Conservation (phyloP, 2,888 invertebrate genomes). For the Drosophila aldrichi region DNA sequence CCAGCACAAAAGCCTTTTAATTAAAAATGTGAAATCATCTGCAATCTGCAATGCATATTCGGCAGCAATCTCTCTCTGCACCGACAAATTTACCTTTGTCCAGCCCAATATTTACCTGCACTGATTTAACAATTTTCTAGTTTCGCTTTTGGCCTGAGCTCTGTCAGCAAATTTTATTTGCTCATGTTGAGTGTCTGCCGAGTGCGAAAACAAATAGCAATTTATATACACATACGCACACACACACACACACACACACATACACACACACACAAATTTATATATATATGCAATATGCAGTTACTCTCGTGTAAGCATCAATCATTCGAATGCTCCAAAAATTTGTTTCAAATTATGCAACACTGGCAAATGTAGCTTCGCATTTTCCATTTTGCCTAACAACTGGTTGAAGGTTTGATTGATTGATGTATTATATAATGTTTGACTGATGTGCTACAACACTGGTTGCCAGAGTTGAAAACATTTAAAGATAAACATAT, state of each 20-base stretch:
- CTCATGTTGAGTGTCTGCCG: slow-evolving; percentile 47
- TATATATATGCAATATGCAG: slow-evolving; percentile 11
- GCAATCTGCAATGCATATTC: slow-evolving; percentile 22
- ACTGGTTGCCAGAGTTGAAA: background rate
- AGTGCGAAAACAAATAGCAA: slow-evolving; percentile 72
- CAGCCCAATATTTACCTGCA: slow-evolving; percentile 68
- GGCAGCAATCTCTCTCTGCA: slow-evolving; percentile 32
- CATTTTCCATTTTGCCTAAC: slow-evolving; percentile 24
- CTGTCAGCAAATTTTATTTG: slow-evolving; percentile 64
- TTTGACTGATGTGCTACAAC: background rate
- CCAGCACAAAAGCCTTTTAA: slow-evolving; percentile 57
- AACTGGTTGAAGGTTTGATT: slow-evolving; percentile 4
- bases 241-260: background rate
- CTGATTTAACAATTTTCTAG: slow-evolving; percentile 72
- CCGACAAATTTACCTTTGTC: slow-evolving; percentile 33
- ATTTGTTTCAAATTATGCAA: slow-evolving; percentile 16
- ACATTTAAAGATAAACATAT: background rate
- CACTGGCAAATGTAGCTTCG: slow-evolving; percentile 17
- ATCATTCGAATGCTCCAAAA: slow-evolving; percentile 24
- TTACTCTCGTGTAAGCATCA: slow-evolving; percentile 26
- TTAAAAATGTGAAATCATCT: slow-evolving; percentile 62
- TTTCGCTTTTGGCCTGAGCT: slow-evolving; percentile 34
- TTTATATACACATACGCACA: background rate
- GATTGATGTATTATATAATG: slow-evolving; percentile 8
- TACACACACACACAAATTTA: background rate